Percentiles rank a stretch among this genome's conserved stretches.
phyloP scores from a whole-genome alignment of 2,797 vertebrate genomes.

The Muscicapa comitata region DNA sequence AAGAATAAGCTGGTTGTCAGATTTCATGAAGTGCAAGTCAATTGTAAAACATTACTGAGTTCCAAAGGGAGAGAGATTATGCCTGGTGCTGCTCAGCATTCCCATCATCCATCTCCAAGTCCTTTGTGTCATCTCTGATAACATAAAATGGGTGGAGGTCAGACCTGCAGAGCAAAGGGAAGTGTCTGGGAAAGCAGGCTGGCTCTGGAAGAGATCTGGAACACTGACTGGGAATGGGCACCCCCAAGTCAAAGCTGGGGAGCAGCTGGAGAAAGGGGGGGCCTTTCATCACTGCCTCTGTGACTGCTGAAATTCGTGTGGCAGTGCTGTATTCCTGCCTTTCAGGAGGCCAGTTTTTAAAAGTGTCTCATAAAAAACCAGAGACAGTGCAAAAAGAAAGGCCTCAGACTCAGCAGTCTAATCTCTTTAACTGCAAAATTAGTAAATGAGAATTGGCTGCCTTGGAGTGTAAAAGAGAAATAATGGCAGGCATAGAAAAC shows the following conservation, averaged over 20 bases:
- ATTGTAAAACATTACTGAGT: neutral
- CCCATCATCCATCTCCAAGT: neutral
- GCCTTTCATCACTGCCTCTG: neutral
- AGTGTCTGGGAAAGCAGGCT: neutral
- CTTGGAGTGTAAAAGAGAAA: neutral
- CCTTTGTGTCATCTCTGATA: neutral
- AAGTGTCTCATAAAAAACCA: neutral
- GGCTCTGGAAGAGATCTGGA: neutral
- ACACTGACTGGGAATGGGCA: fast-evolving
- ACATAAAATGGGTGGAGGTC: neutral
- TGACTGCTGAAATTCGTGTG: neutral
- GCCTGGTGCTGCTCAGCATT: neutral
- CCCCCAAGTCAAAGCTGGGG: neutral
- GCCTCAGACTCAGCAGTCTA: neutral
- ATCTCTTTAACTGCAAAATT: neutral
- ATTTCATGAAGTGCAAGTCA: neutral
- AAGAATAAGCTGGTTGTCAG: neutral
- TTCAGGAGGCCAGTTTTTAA: fast-evolving
- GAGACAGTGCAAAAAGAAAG: neutral
- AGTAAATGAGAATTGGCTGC: neutral
- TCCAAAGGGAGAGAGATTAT: neutral
- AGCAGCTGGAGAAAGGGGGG: neutral
- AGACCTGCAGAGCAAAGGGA: neutral
- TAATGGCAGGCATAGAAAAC: neutral
- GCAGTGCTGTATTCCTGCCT: neutral